phyloP scores from a whole-genome alignment of 37 sponge, comb jelly and placozoan species.

The Theonella swinhoei region DNA sequence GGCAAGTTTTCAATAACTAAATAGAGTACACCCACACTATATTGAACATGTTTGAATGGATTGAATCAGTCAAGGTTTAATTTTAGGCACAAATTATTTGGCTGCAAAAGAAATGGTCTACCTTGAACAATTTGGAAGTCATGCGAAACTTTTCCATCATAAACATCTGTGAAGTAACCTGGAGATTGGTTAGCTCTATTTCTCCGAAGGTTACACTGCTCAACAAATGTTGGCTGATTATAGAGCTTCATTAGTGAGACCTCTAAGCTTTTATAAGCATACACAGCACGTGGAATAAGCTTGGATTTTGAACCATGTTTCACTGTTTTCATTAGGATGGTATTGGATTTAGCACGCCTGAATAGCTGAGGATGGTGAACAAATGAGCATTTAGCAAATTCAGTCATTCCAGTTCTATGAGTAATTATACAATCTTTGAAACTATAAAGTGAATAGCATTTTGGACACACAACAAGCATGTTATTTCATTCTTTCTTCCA shows the following conservation, averaged over 20 bases:
- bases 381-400: neutral
- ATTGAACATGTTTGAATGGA: slow-evolving; percentile 28
- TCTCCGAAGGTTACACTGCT: slow-evolving; percentile 42
- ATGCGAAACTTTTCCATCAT: slow-evolving; percentile 50
- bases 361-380: slow-evolving; percentile 22
- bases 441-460: slow-evolving; percentile 25
- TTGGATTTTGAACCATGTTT: neutral
- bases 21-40: slow-evolving; percentile 59
- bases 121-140: slow-evolving; percentile 4
- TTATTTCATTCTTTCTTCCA: neutral
- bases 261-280: slow-evolving; percentile 15
- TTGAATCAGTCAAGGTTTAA: slow-evolving; percentile 70
- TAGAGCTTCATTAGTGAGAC: slow-evolving; percentile 7
- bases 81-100: slow-evolving; percentile 26
- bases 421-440: neutral
- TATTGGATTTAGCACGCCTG: neutral
- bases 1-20: slow-evolving; percentile 53
- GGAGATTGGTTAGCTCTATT: neutral
- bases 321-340: slow-evolving; percentile 5
- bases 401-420: neutral
- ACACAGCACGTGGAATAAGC: slow-evolving; percentile 15
- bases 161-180: slow-evolving; percentile 27
- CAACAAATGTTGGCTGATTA: slow-evolving; percentile 9
- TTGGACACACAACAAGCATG: slow-evolving; percentile 42
- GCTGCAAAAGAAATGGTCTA: neutral